phyloP scores from a whole-genome alignment of 2,888 invertebrate genomes.

The Celastrina argiolus region DNA sequence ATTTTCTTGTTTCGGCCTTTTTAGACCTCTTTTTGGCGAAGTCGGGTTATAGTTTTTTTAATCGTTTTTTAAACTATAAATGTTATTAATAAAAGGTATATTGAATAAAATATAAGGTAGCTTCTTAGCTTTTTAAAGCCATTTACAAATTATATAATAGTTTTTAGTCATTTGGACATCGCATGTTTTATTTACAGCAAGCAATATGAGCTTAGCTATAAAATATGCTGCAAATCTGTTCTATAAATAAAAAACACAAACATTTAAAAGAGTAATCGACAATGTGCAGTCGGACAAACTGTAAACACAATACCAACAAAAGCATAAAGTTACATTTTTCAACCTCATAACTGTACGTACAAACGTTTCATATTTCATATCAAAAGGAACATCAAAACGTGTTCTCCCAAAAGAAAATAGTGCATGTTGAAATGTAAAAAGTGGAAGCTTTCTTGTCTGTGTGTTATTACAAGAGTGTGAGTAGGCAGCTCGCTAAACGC shows the following conservation, averaged over 20 bases:
- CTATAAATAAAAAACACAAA: neutral
- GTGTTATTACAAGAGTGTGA: constrained; percentile 53
- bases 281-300: neutral
- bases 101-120: no score
- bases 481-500: constrained; percentile 70
- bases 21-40: no score
- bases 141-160: no score
- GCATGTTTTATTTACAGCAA: no score
- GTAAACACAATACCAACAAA: neutral
- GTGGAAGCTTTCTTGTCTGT: constrained; percentile 56
- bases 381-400: constrained; percentile 24
- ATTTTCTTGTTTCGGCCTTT: no score
- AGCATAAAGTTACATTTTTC: neutral
- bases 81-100: no score
- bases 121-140: no score
- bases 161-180: no score
- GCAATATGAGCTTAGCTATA: no score
- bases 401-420: constrained; percentile 64
- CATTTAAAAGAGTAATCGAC: neutral
- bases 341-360: constrained; percentile 2
- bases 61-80: no score
- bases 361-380: constrained; percentile 14
- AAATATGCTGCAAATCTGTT: no score
- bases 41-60: no score
- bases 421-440: constrained; percentile 69